Evolutionary conservation across 1,140 invertebrate genomes (phyloP).

Genomic region (Saccostrea glomerata): DNA sequence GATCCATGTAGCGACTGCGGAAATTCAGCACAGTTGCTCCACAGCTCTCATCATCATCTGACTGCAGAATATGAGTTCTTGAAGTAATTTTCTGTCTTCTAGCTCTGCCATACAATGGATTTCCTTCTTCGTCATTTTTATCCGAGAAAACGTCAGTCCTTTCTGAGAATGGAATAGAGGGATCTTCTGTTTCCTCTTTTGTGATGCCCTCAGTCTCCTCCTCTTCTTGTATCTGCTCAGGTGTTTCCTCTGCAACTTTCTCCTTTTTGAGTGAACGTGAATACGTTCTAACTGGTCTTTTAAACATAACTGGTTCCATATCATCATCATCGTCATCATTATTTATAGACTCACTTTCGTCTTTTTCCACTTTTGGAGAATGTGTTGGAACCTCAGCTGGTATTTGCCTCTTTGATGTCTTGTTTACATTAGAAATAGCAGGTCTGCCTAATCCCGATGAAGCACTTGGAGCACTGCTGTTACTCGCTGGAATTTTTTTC

Average conservation of each 20-base stretch:
- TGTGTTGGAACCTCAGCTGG: neutral
- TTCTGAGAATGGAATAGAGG: neutral
- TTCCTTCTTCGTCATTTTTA: slow-evolving; percentile 23
- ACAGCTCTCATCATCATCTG: slow-evolving; percentile 50
- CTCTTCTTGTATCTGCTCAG: slow-evolving; percentile 24
- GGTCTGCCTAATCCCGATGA: slow-evolving; percentile 41
- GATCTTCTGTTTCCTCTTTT: slow-evolving; percentile 8
- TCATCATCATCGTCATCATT: slow-evolving; percentile 50
- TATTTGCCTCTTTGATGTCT: slow-evolving; percentile 33
- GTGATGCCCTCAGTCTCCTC: neutral
- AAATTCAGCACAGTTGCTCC: slow-evolving; percentile 55
- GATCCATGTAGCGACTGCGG: slow-evolving; percentile 58
- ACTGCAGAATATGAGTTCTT: slow-evolving; percentile 58
- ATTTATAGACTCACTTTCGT: slow-evolving; percentile 23
- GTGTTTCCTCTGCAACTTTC: neutral
- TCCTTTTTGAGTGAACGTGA: slow-evolving; percentile 45
- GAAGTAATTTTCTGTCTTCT: slow-evolving; percentile 14
- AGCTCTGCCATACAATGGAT: neutral
- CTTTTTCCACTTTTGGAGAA: neutral
- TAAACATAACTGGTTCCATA: slow-evolving; percentile 39
- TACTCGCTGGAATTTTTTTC: slow-evolving; percentile 36
- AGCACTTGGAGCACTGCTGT: neutral
- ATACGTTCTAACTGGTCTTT: slow-evolving; percentile 53
- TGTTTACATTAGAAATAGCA: slow-evolving; percentile 53
- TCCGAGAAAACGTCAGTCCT: slow-evolving; percentile 18